Conservation (phyloP, 2,888 invertebrate genomes). For the Xestoiulus laeticollis region DNA sequence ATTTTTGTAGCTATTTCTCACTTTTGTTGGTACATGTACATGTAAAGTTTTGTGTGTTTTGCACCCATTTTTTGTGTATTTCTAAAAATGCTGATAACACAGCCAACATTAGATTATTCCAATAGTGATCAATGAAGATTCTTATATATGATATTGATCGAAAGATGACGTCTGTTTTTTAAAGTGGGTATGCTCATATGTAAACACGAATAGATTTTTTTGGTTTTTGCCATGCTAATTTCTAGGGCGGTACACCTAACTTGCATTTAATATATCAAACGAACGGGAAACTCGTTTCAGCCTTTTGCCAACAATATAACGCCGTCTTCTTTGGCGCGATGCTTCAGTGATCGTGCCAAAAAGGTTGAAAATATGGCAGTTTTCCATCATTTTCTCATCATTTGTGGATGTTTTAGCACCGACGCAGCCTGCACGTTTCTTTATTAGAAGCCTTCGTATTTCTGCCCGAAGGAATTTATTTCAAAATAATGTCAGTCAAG, state of each 20-base stretch:
- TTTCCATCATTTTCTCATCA: background rate
- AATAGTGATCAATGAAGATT: background rate
- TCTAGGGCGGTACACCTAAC: background rate
- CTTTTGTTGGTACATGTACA: no score
- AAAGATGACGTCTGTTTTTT: background rate
- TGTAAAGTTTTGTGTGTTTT: no score
- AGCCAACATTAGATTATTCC: background rate
- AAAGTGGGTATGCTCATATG: background rate
- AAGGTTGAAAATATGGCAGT: background rate
- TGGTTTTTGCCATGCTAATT: background rate
- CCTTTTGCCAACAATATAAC: background rate
- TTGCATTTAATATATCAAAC: background rate
- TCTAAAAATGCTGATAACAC: no score
- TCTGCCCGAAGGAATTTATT: conserved; percentile 19
- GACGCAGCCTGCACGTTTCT: background rate
- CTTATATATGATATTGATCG: background rate
- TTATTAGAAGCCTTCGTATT: background rate
- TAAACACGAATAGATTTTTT: background rate
- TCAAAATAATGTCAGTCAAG: background rate
- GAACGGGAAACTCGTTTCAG: background rate
- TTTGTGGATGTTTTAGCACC: conserved; percentile 14
- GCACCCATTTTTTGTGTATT: no score
- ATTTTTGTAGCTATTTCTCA: no score
- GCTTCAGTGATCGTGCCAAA: background rate
- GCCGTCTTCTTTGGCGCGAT: background rate